These are phyloP conservation scores for Rattus norvegicus DNA, from an alignment of 2,113 vertebrate species.

Conservation along the genomic window DNA sequence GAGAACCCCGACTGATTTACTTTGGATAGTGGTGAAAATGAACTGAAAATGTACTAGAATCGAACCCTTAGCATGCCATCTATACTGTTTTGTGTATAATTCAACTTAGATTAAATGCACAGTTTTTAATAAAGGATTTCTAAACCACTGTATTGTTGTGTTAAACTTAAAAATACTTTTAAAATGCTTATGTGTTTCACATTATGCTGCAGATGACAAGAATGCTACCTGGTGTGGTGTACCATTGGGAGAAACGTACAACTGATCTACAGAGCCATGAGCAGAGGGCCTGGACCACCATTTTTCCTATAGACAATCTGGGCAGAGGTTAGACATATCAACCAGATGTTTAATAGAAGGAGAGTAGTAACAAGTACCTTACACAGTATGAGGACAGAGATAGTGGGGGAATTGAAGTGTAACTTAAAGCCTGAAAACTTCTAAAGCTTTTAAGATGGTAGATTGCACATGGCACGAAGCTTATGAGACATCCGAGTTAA, in stretches of 20 bases:
- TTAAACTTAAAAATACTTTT: not conserved
- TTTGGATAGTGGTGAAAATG: not conserved
- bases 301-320: not conserved
- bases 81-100: not conserved
- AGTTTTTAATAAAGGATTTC: not conserved
- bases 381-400: not conserved
- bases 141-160: constrained; percentile 10
- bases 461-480: not conserved
- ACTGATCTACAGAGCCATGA: not conserved
- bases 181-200: not conserved
- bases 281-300: not conserved
- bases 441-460: not conserved
- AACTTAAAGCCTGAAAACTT: not conserved
- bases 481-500: not conserved
- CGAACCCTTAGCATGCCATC: not conserved
- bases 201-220: constrained; percentile 26
- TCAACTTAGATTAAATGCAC: not conserved
- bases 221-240: not conserved
- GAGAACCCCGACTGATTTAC: not conserved
- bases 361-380: not conserved
- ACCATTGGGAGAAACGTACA: not conserved
- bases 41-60: constrained; percentile 10
- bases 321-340: not conserved
- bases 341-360: constrained; percentile 19
- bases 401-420: not conserved